Base-by-base conservation (phyloP, 2,888 invertebrate species). In the Sinohyriopsis cumingii region DNA sequence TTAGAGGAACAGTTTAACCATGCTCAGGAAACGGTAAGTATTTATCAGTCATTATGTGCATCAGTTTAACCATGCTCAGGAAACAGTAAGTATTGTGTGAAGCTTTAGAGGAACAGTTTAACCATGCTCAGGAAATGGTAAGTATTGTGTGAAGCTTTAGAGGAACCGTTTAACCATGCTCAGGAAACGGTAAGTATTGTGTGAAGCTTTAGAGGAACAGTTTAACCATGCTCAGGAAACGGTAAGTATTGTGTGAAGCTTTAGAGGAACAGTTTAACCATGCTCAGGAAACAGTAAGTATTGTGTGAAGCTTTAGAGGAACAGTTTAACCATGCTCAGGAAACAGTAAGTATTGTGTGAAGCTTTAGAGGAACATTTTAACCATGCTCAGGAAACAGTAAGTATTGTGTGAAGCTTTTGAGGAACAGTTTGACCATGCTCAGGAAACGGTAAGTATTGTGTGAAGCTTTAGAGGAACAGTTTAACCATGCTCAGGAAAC, bases 251-350 rank as follows among this genome's bases (percentile, higher is more conserved):
- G n/a, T 91, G 91, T 80, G 91, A 91, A 60, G 94, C 94, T 54
- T 82, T 91, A 55, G 91, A 91, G 71, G 90, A 91, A 33, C 89
- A 88, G 64, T 74, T 90, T 1, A 64, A 72, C 12, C 69, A 81
- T 63, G 84, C 87, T 19, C 84, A 82, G 73, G 90, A 90, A 24
- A 85, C 84, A 82, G 89, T 89, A 71, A 65, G 68, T 62, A 55
- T n/a, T n/a, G n/a, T 91, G 91, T 80, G 91, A 91, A 60, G 94
- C 94, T 54, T 82, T 91, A 55, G 91, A 91, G 71, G 90, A 91
- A 33, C 89, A 88, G 64, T 74, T 90, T 1, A 64, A 72, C 12
- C 69, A 81, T 63, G 84, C 87, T 19, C 84, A 82, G 73, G 90
- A 90, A 24, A 85, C 84, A 82, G 89, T 89, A 71, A 65, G 68